phyloP scores from a whole-genome alignment of 1,140 invertebrate genomes.

The Lepidurus arcticus region DNA sequence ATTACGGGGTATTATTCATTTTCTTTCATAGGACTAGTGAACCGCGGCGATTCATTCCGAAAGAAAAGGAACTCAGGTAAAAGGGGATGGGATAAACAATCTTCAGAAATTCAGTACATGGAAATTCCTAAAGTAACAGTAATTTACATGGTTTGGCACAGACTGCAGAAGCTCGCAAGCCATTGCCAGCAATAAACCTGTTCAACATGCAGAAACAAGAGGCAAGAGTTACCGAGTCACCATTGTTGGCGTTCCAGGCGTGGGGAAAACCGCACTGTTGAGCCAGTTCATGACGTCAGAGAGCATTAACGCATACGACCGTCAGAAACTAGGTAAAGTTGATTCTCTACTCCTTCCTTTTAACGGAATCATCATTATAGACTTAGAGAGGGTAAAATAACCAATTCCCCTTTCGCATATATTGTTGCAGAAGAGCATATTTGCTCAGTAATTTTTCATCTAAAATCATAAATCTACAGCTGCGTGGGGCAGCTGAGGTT shows the following conservation, averaged over 20 bases:
- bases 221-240: slow-evolving; percentile 63
- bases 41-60: slow-evolving; percentile 80
- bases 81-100: not conserved
- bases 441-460: too few relatives aligned
- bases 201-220: not conserved
- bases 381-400: not conserved
- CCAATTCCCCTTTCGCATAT: not conserved
- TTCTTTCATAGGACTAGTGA: slow-evolving; percentile 66
- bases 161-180: not conserved
- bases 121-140: not conserved
- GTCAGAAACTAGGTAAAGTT: slow-evolving; percentile 55
- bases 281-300: slow-evolving; percentile 92
- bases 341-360: not conserved
- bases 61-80: slow-evolving; percentile 50
- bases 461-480: too few relatives aligned
- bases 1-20: not conserved
- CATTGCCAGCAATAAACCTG: not conserved
- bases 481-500: too few relatives aligned
- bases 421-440: not conserved
- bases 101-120: not conserved
- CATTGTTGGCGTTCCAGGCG: slow-evolving; percentile 75
- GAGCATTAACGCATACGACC: slow-evolving; percentile 86
- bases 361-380: not conserved
- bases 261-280: slow-evolving; percentile 83
- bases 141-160: slow-evolving; percentile 2